phyloP scores from a whole-genome alignment of 2,113 vertebrate species.

The Corvus moneduloides region DNA sequence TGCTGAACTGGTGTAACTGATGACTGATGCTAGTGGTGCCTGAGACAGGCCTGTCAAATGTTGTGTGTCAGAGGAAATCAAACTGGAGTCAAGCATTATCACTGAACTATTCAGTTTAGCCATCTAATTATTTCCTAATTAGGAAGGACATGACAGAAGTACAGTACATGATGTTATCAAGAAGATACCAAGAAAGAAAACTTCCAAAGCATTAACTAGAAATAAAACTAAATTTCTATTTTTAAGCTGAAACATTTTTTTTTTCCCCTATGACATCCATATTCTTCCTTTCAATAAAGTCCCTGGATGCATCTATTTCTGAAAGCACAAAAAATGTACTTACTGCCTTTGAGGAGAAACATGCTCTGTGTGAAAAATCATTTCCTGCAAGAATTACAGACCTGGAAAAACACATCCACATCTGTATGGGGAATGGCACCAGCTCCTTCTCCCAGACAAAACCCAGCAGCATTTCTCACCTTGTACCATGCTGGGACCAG shows the following conservation, averaged over 20 bases:
- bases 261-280: accelerated
- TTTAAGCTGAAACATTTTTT: neutral
- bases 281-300: neutral
- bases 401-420: neutral
- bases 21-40: neutral
- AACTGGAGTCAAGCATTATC: neutral
- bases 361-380: neutral
- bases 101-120: neutral
- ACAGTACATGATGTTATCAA: neutral
- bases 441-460: neutral
- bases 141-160: neutral
- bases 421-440: neutral
- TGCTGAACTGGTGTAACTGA: neutral
- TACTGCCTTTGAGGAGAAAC: neutral
- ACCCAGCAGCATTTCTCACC: accelerated
- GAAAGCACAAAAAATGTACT: neutral
- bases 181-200: neutral
- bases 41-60: neutral
- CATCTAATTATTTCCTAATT: neutral
- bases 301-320: neutral
- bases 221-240: neutral
- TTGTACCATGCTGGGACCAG: neutral
- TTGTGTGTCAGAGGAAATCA: neutral
- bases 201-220: neutral
- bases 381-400: neutral